A percentile compares a stretch with the other conserved stretches of the same genome.
Evolutionary conservation across 2,888 invertebrate genomes (phyloP).

Genomic region (Mactromeris polynyma): DNA sequence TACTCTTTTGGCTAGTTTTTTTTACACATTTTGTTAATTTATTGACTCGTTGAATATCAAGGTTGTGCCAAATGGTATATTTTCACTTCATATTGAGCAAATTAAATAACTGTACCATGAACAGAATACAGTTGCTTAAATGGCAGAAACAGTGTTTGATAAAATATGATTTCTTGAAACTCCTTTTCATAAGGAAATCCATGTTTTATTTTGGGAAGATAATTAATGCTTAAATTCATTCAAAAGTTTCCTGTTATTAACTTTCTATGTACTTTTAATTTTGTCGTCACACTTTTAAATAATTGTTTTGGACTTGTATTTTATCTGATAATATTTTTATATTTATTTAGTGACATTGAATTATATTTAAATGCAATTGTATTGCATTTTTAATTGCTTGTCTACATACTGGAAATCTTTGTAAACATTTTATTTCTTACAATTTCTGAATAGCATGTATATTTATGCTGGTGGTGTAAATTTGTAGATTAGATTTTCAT

Average conservation of each 20-base stretch:
- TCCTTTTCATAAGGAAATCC: neutral
- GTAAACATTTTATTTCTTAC: neutral
- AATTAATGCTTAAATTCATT: neutral
- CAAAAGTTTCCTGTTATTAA: neutral
- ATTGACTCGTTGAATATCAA: neutral
- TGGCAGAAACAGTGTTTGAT: neutral
- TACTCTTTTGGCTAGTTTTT: neutral
- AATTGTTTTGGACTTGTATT: neutral
- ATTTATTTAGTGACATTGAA: neutral
- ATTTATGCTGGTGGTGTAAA: conserved; percentile 10
- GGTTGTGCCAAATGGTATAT: neutral
- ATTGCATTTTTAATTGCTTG: neutral
- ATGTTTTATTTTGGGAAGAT: neutral
- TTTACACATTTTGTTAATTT: neutral
- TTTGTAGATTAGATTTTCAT: conserved; percentile 11
- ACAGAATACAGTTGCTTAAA: neutral
- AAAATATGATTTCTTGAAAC: neutral
- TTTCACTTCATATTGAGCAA: neutral
- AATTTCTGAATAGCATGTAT: neutral
- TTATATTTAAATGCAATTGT: neutral
- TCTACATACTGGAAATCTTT: neutral
- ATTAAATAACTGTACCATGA: neutral
- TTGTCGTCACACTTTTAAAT: neutral
- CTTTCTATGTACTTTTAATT: neutral
- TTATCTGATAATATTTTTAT: neutral